A percentile compares a stretch with the other conserved stretches of the same genome.
Conservation (phyloP, 53 echinoderm and acorn worm genomes). For the Paracentrotus lividus region DNA sequence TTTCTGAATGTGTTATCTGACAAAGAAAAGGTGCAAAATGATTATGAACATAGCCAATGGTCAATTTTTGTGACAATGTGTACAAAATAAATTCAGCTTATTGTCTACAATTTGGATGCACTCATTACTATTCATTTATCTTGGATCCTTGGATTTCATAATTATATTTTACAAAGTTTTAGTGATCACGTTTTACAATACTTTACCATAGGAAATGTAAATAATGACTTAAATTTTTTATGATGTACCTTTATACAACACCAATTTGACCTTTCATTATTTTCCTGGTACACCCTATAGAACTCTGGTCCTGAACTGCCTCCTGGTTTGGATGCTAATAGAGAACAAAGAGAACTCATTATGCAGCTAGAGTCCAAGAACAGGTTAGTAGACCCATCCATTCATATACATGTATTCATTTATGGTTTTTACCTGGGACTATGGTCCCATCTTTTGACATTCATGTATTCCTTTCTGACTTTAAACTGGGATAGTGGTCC, state of each 20-base stretch:
- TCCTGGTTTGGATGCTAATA: constrained; percentile 93
- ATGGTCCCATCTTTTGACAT: neutral
- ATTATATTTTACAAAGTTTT: no score
- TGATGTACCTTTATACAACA: neutral
- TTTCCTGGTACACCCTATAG: constrained; percentile 69
- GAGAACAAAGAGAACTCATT: constrained; percentile 91
- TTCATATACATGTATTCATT: neutral
- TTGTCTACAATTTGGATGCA: no score
- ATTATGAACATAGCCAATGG: no score
- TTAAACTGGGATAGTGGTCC: neutral
- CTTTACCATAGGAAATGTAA: no score
- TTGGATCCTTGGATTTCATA: no score
- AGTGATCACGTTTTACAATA: no score
- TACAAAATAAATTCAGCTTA: no score
- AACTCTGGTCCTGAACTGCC: constrained; percentile 86
- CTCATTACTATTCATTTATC: no score
- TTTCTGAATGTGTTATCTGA: no score
- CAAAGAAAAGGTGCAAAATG: no score
- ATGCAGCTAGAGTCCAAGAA: constrained; percentile 96
- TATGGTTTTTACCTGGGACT: neutral
- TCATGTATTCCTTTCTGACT: neutral
- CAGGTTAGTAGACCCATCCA: constrained; percentile 74
- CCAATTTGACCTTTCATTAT: no score
- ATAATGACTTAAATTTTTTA: neutral
- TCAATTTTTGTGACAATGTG: no score